Evolutionary conservation across 2,797 vertebrate genomes (phyloP).

Genomic region (Poeciliopsis gracilis): DNA sequence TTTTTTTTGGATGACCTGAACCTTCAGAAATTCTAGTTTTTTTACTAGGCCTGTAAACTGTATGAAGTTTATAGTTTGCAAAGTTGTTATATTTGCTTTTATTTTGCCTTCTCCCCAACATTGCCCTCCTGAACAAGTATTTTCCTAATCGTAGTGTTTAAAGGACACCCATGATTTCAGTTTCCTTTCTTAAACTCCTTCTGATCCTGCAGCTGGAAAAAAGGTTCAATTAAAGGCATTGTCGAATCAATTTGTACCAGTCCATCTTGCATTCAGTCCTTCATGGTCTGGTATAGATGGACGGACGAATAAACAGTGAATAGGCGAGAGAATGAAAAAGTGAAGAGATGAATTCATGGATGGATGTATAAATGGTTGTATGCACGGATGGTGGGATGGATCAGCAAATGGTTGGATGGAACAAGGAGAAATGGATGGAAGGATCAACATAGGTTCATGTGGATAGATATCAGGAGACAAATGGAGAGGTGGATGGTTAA

Average conservation of each 20-base stretch:
- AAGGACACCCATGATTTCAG: no score
- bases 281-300: no score
- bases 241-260: no score
- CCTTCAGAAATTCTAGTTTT: background rate
- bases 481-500: background rate
- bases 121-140: no score
- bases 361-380: background rate
- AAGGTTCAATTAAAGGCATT: no score
- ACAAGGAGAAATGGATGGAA: background rate
- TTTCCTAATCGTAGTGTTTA: no score
- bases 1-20: background rate
- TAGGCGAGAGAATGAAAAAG: no score
- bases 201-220: no score
- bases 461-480: background rate
- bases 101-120: no score
- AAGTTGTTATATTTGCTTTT: background rate
- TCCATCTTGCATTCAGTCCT: no score
- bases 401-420: background rate
- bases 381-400: background rate
- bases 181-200: no score
- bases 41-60: background rate
- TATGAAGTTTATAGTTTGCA: background rate
- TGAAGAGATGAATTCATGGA: background rate
- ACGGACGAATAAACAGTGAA: background rate
- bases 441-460: background rate